A percentile compares a stretch with the other conserved stretches of the same genome.
These are phyloP conservation scores for Orthosia gothica DNA, from an alignment of 2,888 invertebrate genomes.

Conservation along the genomic window DNA sequence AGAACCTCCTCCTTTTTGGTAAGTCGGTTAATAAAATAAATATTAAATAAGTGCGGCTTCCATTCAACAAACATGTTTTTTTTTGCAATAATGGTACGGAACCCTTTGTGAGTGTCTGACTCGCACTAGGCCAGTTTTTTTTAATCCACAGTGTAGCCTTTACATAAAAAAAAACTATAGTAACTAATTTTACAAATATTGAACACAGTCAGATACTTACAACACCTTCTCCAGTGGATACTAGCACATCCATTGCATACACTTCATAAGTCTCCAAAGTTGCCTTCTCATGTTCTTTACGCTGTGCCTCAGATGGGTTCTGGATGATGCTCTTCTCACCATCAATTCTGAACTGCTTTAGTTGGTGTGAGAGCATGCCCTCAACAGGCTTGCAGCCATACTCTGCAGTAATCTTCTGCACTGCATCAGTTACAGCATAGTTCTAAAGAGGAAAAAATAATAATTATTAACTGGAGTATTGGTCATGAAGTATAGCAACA, in stretches of 20 bases:
- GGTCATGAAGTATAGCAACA: conserved; percentile 2
- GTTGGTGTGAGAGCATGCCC: conserved; percentile 98
- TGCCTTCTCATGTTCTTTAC: conserved; percentile 99
- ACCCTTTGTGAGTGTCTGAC: too few relatives aligned
- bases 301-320: conserved; percentile 99
- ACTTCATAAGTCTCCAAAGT: conserved; percentile 99
- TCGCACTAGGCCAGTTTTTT: too few relatives aligned
- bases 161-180: not conserved
- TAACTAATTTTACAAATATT: not conserved
- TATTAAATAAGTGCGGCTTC: too few relatives aligned
- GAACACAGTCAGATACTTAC: conserved; percentile 87
- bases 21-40: too few relatives aligned
- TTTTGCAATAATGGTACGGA: too few relatives aligned
- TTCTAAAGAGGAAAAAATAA: conserved; percentile 92
- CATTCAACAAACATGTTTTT: too few relatives aligned
- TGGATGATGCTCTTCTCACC: conserved; percentile 96
- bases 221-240: conserved; percentile 98
- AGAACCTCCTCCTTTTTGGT: too few relatives aligned
- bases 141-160: not conserved
- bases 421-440: conserved; percentile 97
- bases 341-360: conserved; percentile 99
- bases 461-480: conserved; percentile 11
- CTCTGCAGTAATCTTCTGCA: conserved; percentile 97
- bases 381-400: conserved; percentile 99
- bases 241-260: conserved; percentile 99